Base-by-base conservation (phyloP, 2,113 vertebrate genomes). In the Pungitius pungitius region DNA sequence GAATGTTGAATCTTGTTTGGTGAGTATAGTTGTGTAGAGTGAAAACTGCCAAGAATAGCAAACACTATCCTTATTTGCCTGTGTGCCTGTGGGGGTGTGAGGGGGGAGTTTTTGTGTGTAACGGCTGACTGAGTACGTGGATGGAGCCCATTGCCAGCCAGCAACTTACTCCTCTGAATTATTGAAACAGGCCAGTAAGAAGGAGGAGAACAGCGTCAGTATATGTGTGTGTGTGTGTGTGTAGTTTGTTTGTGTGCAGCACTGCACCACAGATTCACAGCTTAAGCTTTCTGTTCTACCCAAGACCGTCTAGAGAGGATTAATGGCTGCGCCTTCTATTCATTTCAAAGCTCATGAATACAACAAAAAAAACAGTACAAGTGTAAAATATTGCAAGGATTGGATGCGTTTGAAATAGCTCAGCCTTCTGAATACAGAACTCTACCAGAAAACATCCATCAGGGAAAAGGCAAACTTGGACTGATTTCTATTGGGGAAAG, bases 131-230 rank as follows among this genome's bases (percentile, higher is more conserved):
- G 47, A 72, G 78, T 77, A 51, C 57, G 63, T 80, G 26, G 81
- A 78, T 77, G 59, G 77, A 76, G 71, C 49, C 37, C 60, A 52
- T 15, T 74, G 76, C 60, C 65, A 85, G 68, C 73, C 71, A 75
- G 77, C 68, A 69, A 80, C 77, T 78, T 66, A 52, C 62, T 87
- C 69, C 45, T 81, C 33, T 92, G 73, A 87, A 87, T 90, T 83
- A 90, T 90, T 92, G 66, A 92, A 88, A 85, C 76, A 81, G 84
- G 85, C 84, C 84, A 87, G 85, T 82, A 77, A 85, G 69, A 78
- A 85, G 73, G 45, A 84, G 30, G 65, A 75, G 43, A 80, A 69
- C 51, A 58, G 22, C 22, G 4, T 6, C 11, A 24, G 49, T 52
- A 2, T 18, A 33, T 9, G 12, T 77, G 68, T 65, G 10, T 47